Evolutionary conservation across 2,113 vertebrate species (phyloP).

Genomic region (Passer domesticus): DNA sequence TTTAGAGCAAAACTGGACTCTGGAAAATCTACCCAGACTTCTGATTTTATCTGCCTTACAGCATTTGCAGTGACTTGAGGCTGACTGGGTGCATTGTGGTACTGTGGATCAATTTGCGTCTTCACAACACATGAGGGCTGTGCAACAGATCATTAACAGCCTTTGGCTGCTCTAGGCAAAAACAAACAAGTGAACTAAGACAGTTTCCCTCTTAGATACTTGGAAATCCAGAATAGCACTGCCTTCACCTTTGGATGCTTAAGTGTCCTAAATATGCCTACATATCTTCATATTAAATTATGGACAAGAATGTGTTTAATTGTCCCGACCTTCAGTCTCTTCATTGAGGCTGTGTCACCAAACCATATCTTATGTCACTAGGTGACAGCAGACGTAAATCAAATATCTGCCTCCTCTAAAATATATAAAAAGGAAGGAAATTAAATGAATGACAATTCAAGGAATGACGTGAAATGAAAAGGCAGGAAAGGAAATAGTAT

Average conservation of each 20-base stretch:
- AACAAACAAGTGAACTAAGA: not conserved
- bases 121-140: not conserved
- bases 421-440: conserved; percentile 17
- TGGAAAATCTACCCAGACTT: not conserved
- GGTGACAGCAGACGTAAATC: not conserved
- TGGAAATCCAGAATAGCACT: not conserved
- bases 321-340: not conserved
- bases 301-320: not conserved
- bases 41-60: not conserved
- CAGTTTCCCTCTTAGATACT: not conserved
- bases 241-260: not conserved
- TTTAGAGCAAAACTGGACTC: not conserved
- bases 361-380: conserved; percentile 13
- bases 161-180: not conserved
- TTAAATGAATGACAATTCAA: not conserved
- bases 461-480: not conserved
- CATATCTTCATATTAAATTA: not conserved
- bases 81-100: not conserved
- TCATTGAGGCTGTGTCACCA: conserved; percentile 7
- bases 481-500: not conserved
- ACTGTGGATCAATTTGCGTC: not conserved
- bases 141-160: not conserved
- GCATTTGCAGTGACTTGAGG: not conserved
- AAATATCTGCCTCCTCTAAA: not conserved
- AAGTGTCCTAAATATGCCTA: not conserved